Conservation (phyloP, 2,797 vertebrate species). For the Meda fulgida region DNA sequence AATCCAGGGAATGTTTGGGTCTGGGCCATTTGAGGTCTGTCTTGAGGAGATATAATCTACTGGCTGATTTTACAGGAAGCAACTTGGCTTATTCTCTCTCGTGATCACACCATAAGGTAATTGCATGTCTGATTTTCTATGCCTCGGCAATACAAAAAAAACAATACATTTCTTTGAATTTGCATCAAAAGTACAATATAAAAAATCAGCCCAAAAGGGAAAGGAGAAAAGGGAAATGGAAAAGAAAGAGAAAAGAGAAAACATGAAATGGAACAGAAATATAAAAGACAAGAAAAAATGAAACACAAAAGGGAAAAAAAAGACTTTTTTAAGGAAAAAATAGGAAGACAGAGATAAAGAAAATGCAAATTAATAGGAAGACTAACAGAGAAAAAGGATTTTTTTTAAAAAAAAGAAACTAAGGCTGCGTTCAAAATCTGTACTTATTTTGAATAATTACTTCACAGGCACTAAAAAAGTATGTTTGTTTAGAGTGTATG, state of each 20-base stretch:
- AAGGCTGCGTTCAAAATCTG: not conserved
- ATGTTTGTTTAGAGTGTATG: not conserved
- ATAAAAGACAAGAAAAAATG: not conserved
- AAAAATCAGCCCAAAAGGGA: too few relatives aligned
- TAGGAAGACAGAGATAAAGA: not conserved
- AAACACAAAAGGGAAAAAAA: not conserved
- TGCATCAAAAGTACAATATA: too few relatives aligned
- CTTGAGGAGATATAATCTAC: slow-evolving; percentile 12
- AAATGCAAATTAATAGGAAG: not conserved
- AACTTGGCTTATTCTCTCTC: not conserved
- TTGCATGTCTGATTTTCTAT: slow-evolving; percentile 30
- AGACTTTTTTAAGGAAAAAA: too few relatives aligned
- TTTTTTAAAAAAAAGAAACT: too few relatives aligned
- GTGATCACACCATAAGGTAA: slow-evolving; percentile 22
- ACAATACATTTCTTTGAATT: too few relatives aligned
- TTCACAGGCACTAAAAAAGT: not conserved
- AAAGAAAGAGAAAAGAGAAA: not conserved
- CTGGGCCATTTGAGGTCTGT: not conserved
- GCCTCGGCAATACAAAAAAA: slow-evolving; percentile 16
- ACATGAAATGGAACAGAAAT: not conserved
- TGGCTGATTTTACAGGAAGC: slow-evolving; percentile 18
- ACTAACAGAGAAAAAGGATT: not conserved
- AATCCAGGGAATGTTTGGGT: slow-evolving; percentile 2
- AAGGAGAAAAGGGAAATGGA: not conserved
- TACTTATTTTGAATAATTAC: not conserved